Conservation (phyloP, 2,888 invertebrate genomes). For the Caprella mutica region DNA sequence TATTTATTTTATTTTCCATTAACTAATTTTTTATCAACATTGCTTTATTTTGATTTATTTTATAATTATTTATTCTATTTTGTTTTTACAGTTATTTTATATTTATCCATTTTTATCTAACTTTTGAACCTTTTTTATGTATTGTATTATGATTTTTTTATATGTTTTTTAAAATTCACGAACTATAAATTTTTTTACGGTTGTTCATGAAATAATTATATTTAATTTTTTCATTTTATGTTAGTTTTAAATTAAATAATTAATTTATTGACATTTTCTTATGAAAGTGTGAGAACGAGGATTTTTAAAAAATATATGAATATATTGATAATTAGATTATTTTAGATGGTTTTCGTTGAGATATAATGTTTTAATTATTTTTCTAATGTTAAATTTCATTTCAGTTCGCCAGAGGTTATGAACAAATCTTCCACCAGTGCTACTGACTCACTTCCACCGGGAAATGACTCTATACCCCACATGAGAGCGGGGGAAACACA, state of each 20-base stretch:
- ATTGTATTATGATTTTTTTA: neutral
- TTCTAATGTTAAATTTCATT: no score
- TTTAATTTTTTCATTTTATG: no score
- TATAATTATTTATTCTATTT: neutral
- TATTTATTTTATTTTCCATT: neutral
- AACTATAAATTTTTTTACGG: neutral
- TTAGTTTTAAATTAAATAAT: no score
- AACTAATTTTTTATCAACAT: neutral
- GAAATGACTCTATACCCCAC: constrained; percentile 26
- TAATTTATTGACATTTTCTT: no score
- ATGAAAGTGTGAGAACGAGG: no score
- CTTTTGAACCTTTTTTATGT: neutral
- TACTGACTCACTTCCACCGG: constrained; percentile 11
- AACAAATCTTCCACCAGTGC: constrained; percentile 16
- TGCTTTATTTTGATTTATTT: neutral
- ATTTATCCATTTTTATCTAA: neutral
- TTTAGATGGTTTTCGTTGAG: no score
- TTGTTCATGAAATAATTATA: neutral
- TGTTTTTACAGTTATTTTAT: neutral
- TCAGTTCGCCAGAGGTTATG: no score
- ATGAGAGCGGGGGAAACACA: constrained; percentile 23
- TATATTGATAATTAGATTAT: no score
- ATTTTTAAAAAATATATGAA: no score
- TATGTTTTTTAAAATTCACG: neutral
- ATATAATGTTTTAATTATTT: no score